Evolutionary conservation across 1,140 invertebrate species (phyloP).

Genomic region (Papilio machaon): DNA sequence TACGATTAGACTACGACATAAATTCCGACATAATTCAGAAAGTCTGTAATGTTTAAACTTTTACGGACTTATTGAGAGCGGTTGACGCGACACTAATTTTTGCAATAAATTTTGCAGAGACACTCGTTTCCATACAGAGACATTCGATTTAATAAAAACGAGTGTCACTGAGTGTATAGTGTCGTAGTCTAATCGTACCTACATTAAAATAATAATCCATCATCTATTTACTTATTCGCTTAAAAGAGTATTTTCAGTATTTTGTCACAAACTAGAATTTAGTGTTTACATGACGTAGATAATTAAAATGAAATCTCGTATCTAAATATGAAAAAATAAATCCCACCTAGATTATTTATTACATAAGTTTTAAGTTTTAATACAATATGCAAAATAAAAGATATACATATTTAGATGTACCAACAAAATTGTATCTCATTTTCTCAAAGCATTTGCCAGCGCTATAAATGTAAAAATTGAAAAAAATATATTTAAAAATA

Average conservation of each 20-base stretch:
- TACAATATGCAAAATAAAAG: slow-evolving; percentile 44
- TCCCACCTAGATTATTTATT: slow-evolving; percentile 78
- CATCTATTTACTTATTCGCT: slow-evolving; percentile 39
- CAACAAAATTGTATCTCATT: slow-evolving; percentile 18
- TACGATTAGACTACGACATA: too few species aligned
- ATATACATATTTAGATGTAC: slow-evolving; percentile 19
- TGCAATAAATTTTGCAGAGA: too few species aligned
- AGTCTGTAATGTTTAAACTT: too few species aligned
- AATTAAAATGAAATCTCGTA: slow-evolving; percentile 50
- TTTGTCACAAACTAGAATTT: slow-evolving; percentile 47
- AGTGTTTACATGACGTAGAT: slow-evolving; percentile 41
- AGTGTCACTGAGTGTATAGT: too few species aligned
- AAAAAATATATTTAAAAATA: slow-evolving; percentile 28
- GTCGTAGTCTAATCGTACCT: neutral
- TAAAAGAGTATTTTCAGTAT: slow-evolving; percentile 49
- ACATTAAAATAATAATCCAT: slow-evolving; percentile 32
- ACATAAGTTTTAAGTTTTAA: slow-evolving; percentile 67
- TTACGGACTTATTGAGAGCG: too few species aligned
- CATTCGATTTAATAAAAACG: too few species aligned
- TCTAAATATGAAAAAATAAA: slow-evolving; percentile 64
- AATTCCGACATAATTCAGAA: too few species aligned
- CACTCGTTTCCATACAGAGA: too few species aligned
- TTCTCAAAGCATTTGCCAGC: slow-evolving; percentile 3
- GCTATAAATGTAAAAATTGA: slow-evolving; percentile 18
- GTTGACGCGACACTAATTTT: too few species aligned